Evolutionary conservation across 2,888 invertebrate genomes (phyloP).

Genomic region (Stegana nigrithorax): DNA sequence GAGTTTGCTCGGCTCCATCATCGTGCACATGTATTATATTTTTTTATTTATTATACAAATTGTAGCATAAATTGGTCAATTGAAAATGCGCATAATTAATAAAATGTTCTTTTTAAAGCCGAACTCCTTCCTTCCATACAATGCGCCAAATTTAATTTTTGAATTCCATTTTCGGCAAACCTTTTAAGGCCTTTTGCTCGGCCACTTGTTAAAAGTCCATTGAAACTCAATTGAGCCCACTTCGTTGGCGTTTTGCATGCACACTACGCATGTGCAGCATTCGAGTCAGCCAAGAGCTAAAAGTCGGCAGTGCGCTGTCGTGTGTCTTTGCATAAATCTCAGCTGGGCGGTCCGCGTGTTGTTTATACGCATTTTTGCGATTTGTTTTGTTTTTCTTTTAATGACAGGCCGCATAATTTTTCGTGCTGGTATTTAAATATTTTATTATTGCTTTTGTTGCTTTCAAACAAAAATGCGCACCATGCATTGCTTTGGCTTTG

Average conservation of each 20-base stretch:
- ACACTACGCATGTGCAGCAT: no score
- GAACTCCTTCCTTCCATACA: background rate
- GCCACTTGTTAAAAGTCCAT: constrained; percentile 28
- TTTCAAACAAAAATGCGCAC: no score
- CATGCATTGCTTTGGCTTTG: no score
- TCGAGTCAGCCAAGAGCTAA: no score
- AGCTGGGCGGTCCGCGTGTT: constrained; percentile 46
- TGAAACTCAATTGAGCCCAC: constrained; percentile 25
- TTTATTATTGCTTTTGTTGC: constrained; percentile 55
- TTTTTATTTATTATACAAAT: constrained; percentile 22
- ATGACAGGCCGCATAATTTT: constrained; percentile 48
- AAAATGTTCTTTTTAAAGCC: background rate
- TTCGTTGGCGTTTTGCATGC: no score
- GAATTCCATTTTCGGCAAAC: background rate
- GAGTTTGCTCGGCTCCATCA: constrained; percentile 26
- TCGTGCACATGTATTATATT: constrained; percentile 19
- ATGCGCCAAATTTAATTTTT: background rate
- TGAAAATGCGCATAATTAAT: background rate
- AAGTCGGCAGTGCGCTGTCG: no score
- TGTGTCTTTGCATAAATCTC: constrained; percentile 57
- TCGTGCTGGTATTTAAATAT: no score
- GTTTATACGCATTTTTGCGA: background rate
- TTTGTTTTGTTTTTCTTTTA: constrained; percentile 28
- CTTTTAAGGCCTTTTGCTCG: constrained; percentile 3
- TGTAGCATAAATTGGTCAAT: constrained; percentile 52